These are phyloP conservation scores for Andrena dorsata DNA, from an alignment of 2,888 invertebrate genomes.

Conservation along the genomic window DNA sequence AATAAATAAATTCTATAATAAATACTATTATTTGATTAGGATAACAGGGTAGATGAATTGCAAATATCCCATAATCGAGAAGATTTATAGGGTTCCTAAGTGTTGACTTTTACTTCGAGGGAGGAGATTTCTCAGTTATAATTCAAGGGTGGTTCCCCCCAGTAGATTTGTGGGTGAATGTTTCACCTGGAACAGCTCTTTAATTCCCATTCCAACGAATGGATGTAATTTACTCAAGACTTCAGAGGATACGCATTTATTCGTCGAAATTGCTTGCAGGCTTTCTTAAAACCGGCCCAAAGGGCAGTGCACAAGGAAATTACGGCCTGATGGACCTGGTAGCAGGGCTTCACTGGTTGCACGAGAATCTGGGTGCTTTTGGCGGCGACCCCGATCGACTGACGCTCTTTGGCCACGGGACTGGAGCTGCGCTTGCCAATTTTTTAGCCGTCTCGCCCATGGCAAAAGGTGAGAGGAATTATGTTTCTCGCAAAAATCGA, in stretches of 20 bases:
- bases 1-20: no score
- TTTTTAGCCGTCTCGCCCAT: conserved; percentile 98
- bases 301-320: conserved; percentile 95
- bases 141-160: not conserved
- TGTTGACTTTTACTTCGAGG: conserved; percentile 13
- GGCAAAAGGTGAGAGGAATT: conserved; percentile 90
- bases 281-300: conserved; percentile 95
- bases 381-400: conserved; percentile 97
- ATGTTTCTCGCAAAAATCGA: not conserved
- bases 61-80: not conserved
- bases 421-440: conserved; percentile 98
- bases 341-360: conserved; percentile 98
- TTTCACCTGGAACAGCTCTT: conserved; percentile 19
- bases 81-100: conserved; percentile 13
- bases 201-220: conserved; percentile 5
- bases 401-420: conserved; percentile 97
- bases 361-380: conserved; percentile 97
- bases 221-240: conserved; percentile 2
- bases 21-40: no score
- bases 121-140: conserved; percentile 11
- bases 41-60: not conserved
- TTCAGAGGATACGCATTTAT: conserved; percentile 30
- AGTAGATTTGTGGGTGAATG: not conserved
- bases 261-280: conserved; percentile 86
- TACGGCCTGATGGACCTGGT: conserved; percentile 96